A percentile compares a stretch with the other conserved stretches of the same genome.
These are phyloP conservation scores for Biston betularia DNA, from an alignment of 2,888 invertebrate genomes.

Conservation along the genomic window DNA sequence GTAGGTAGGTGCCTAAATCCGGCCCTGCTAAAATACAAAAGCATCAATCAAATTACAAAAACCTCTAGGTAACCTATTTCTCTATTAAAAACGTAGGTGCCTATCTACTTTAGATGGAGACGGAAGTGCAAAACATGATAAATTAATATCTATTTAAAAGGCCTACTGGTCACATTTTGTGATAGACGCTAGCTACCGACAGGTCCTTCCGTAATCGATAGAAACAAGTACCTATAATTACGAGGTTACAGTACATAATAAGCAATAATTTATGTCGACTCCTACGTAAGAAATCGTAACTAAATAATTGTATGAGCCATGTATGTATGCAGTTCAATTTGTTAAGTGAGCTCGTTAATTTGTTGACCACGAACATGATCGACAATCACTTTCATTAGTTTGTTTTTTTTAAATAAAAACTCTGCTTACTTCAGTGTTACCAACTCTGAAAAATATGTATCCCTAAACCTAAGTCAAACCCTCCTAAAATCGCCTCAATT, in stretches of 20 bases:
- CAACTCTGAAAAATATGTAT: too few relatives aligned
- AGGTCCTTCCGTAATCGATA: slow-evolving; percentile 39
- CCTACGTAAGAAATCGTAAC: slow-evolving; percentile 27
- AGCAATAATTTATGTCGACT: slow-evolving; percentile 32
- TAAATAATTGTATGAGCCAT: slow-evolving; percentile 32
- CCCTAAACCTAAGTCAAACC: too few relatives aligned
- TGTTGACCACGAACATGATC: slow-evolving; percentile 27
- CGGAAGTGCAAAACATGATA: slow-evolving; percentile 32
- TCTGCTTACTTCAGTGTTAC: too few relatives aligned
- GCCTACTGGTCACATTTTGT: slow-evolving; percentile 30
- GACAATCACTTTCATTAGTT: not conserved
- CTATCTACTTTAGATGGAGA: not conserved
- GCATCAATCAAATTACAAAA: too few relatives aligned
- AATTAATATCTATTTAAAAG: slow-evolving; percentile 26
- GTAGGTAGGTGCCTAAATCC: too few relatives aligned
- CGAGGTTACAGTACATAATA: slow-evolving; percentile 34
- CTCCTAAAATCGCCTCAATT: too few relatives aligned
- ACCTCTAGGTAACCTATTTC: too few relatives aligned
- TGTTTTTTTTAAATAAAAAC: not conserved
- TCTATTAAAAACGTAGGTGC: too few relatives aligned
- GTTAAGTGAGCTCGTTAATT: slow-evolving; percentile 30
- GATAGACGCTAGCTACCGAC: slow-evolving; percentile 25
- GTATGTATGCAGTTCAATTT: slow-evolving; percentile 31
- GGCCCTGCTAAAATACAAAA: too few relatives aligned
- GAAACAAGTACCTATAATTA: slow-evolving; percentile 24